These are phyloP conservation scores for Baccha elongata DNA, from an alignment of 2,888 invertebrate species.

Conservation along the genomic window DNA sequence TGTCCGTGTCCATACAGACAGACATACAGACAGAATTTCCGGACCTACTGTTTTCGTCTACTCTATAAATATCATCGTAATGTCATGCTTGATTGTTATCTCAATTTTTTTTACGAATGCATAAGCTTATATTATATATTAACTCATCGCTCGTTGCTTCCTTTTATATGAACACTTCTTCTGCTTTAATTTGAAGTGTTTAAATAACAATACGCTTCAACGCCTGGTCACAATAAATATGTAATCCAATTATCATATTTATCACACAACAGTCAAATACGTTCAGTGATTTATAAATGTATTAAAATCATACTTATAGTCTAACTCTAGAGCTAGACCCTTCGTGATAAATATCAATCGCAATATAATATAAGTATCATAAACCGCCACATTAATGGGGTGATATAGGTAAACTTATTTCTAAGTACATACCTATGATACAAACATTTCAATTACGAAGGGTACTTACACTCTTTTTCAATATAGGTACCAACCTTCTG, in stretches of 20 bases:
- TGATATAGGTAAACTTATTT: slow-evolving; percentile 48
- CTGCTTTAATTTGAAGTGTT: neutral
- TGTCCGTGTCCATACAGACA: no score
- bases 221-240: slow-evolving; percentile 53
- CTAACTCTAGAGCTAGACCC: slow-evolving; percentile 33
- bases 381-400: slow-evolving; percentile 39
- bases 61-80: no score
- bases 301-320: slow-evolving; percentile 47
- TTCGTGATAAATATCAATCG: slow-evolving; percentile 34
- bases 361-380: slow-evolving; percentile 41
- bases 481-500: slow-evolving; percentile 36
- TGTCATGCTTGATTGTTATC: no score
- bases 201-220: slow-evolving; percentile 39
- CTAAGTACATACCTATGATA: slow-evolving; percentile 20
- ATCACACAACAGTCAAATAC: slow-evolving; percentile 43
- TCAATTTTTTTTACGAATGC: no score
- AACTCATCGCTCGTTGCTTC: no score
- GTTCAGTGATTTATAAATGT: slow-evolving; percentile 39
- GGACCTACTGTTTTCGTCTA: no score
- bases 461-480: slow-evolving; percentile 7
- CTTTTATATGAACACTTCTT: no score
- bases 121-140: no score
- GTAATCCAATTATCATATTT: slow-evolving; percentile 37
- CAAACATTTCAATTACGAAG: slow-evolving; percentile 17
- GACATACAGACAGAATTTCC: no score